phyloP scores from a whole-genome alignment of 37 sponge, comb jelly and placozoan species.

The Chondrosia reniformis region DNA sequence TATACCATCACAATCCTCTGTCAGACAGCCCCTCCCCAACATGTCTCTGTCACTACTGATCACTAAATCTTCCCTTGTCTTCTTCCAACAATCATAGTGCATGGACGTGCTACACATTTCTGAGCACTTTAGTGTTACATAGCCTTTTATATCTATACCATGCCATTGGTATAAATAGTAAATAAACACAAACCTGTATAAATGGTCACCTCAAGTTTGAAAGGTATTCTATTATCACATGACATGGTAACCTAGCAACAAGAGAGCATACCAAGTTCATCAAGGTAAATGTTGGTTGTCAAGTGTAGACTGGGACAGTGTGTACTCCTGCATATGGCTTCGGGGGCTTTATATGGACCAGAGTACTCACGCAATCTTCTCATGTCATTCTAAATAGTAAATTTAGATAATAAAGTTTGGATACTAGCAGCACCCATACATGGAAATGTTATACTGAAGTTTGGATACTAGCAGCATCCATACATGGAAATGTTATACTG shows the following conservation, averaged over 20 bases:
- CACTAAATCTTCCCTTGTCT: slow-evolving; percentile 6
- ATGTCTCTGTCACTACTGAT: slow-evolving; percentile 14
- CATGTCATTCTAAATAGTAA: slow-evolving; percentile 11
- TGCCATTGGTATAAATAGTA: neutral
- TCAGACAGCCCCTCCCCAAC: neutral
- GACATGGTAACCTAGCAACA: too few species aligned
- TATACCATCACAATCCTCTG: neutral
- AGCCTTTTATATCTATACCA: neutral
- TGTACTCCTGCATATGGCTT: slow-evolving; percentile 56
- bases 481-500: too few species aligned
- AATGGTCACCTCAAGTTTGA: too few species aligned
- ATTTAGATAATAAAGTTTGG: too few species aligned
- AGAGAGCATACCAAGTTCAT: neutral
- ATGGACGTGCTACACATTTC: neutral
- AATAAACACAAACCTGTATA: too few species aligned
- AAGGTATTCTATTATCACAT: too few species aligned
- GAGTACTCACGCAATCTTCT: slow-evolving; percentile 34
- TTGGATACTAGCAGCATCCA: too few species aligned
- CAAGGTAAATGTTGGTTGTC: neutral
- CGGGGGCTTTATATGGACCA: slow-evolving; percentile 8
- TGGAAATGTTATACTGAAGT: too few species aligned
- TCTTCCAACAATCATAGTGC: slow-evolving; percentile 25
- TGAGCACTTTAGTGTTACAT: neutral
- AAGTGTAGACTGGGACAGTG: too few species aligned
- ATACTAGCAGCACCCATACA: too few species aligned